These are phyloP conservation scores for Agelaius tricolor DNA, from an alignment of 2,113 vertebrate genomes.

Conservation along the genomic window DNA sequence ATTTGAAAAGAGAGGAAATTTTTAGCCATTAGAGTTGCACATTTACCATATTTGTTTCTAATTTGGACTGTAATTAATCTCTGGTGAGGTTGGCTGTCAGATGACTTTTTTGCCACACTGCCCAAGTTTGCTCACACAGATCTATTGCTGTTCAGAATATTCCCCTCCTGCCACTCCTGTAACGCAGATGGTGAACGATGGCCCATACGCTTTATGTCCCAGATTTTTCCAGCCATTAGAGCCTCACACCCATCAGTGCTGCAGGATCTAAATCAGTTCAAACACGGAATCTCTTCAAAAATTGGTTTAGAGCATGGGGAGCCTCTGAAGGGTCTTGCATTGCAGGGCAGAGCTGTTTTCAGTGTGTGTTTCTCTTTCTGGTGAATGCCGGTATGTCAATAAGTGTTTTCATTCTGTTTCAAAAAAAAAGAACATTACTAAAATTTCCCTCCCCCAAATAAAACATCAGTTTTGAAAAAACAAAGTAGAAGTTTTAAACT, in stretches of 20 bases:
- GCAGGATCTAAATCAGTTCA: background rate
- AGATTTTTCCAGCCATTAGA: background rate
- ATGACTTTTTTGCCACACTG: background rate
- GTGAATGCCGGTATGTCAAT: background rate
- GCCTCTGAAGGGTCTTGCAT: background rate
- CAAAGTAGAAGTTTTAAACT: background rate
- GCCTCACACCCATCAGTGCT: background rate
- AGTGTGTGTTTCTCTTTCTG: background rate
- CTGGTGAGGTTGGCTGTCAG: background rate
- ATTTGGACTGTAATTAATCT: constrained; percentile 13
- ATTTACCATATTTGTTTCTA: background rate
- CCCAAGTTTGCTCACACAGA: background rate
- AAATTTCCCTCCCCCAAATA: accelerated
- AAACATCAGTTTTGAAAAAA: background rate
- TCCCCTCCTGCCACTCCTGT: background rate
- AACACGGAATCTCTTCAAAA: background rate
- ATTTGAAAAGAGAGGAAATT: background rate
- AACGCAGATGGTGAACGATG: background rate
- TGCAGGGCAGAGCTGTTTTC: background rate
- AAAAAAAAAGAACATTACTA: background rate
- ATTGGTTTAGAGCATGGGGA: background rate
- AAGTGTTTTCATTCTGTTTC: background rate
- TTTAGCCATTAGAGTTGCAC: background rate
- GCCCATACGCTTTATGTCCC: background rate
- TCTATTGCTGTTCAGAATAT: background rate